Percentiles rank a stretch among this genome's conserved stretches.
Conservation (phyloP, 2,888 invertebrate species). For the Tridacna crocea region DNA sequence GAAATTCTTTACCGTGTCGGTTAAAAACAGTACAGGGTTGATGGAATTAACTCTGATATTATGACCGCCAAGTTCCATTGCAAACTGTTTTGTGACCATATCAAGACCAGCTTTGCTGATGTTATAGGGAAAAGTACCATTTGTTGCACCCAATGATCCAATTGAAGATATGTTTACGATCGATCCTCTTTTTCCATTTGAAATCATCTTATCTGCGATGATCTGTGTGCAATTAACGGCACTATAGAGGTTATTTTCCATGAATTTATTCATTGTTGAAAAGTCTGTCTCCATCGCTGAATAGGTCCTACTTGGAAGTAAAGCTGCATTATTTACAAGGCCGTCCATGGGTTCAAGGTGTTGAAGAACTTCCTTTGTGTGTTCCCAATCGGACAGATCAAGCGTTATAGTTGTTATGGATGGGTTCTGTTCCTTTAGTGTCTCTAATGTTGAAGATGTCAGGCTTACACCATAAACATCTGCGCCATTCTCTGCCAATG, state of each 20-base stretch:
- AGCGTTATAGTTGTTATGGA: too few species aligned
- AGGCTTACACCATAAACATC: constrained; percentile 91
- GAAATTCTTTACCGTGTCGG: constrained; percentile 80
- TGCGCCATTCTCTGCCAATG: constrained; percentile 89
- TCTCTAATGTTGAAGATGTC: constrained; percentile 88
- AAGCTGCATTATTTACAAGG: constrained; percentile 95
- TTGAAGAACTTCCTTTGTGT: constrained; percentile 87
- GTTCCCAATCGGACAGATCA: constrained; percentile 90
- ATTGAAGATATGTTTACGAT: constrained; percentile 95
- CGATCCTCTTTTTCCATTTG: constrained; percentile 89
- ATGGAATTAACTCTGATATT: constrained; percentile 93
- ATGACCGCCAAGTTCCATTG: constrained; percentile 89
- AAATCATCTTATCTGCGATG: constrained; percentile 90
- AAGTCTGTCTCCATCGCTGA: constrained; percentile 84
- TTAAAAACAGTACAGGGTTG: constrained; percentile 96
- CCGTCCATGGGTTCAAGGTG: constrained; percentile 90
- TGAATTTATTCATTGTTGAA: constrained; percentile 84
- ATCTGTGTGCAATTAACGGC: constrained; percentile 92
- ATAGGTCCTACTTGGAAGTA: constrained; percentile 89
- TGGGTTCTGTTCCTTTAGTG: constrained; percentile 85
- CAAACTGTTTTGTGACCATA: constrained; percentile 86
- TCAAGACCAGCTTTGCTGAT: constrained; percentile 94
- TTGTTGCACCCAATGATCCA: constrained; percentile 88
- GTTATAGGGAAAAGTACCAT: constrained; percentile 91
- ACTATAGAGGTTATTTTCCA: constrained; percentile 92